Conservation (phyloP, 2,113 vertebrate species). For the Mus musculus region GRCm39 chr12:4672001-4672500, state of each 20-base stretch:
- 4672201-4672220: neutral
- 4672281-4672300: neutral
- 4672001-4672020: slow-evolving; percentile 45
- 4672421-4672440: neutral
- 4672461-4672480: neutral
- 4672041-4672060: neutral
- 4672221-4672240: neutral
- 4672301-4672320: slow-evolving; percentile 7
- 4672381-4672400: neutral
- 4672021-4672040: slow-evolving; percentile 6
- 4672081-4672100: slow-evolving; percentile 1
- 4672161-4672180: neutral
- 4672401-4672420: neutral
- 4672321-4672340: neutral
- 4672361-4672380: neutral
- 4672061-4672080: slow-evolving; percentile 37
- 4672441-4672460: neutral
- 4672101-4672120: slow-evolving; percentile 30
- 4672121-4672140: neutral
- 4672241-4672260: slow-evolving; percentile 1
- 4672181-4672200: neutral
- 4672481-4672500: neutral
- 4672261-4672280: neutral
- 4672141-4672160: neutral
- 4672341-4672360: neutral